A percentile compares a stretch with the other conserved stretches of the same genome.
These are phyloP conservation scores for Teleiodes luculella DNA, from an alignment of 2,888 invertebrate genomes.

Conservation along the genomic window DNA sequence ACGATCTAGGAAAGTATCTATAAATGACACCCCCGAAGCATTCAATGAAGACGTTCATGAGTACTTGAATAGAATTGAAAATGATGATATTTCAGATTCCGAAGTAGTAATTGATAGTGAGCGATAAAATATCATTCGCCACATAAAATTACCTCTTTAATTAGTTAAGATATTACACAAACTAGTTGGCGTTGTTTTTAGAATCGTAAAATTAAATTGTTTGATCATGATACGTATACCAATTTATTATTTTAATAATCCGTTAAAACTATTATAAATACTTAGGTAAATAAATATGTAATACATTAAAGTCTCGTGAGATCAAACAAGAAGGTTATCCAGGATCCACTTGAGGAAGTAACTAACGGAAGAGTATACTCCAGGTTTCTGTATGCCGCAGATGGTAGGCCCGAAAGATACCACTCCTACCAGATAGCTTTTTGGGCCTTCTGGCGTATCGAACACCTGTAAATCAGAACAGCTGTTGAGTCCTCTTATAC, in stretches of 20 bases:
- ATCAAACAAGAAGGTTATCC: constrained; percentile 9
- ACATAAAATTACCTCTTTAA: background rate
- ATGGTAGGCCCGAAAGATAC: constrained; percentile 80
- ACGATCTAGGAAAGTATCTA: constrained; percentile 58
- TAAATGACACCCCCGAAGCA: constrained; percentile 56
- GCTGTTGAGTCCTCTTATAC: no score
- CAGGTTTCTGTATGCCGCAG: constrained; percentile 77
- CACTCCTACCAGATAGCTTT: constrained; percentile 77
- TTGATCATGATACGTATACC: background rate
- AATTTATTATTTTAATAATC: no score
- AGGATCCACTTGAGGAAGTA: constrained; percentile 78
- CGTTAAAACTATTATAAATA: no score
- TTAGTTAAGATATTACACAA: background rate
- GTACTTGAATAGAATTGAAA: constrained; percentile 57
- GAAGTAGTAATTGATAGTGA: constrained; percentile 48
- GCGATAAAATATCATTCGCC: constrained; percentile 26
- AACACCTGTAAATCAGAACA: constrained; percentile 55
- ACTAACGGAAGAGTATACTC: constrained; percentile 74
- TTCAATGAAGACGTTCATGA: constrained; percentile 54
- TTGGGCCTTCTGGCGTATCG: constrained; percentile 67
- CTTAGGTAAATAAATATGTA: background rate
- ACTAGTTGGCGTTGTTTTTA: background rate
- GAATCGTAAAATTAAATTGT: background rate
- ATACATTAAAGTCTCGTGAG: background rate
- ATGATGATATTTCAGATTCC: constrained; percentile 54